A percentile compares a stretch with the other conserved stretches of the same genome.
These are phyloP conservation scores for Hesperia comma DNA, from an alignment of 2,888 invertebrate genomes.

Conservation along the genomic window DNA sequence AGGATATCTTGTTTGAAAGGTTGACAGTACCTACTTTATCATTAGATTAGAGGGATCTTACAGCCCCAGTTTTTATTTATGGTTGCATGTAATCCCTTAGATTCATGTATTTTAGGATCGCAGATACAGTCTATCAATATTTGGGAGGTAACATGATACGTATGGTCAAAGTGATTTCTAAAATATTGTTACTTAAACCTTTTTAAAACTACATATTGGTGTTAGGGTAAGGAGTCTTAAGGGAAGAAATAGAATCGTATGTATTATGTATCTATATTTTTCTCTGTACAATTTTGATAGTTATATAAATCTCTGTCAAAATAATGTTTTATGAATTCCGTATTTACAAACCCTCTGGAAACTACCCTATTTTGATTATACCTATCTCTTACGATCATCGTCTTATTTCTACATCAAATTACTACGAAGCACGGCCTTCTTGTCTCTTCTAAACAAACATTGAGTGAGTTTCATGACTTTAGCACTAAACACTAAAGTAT, in stretches of 20 bases:
- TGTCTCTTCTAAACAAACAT: neutral
- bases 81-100: slow-evolving; percentile 25
- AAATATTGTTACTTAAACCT: slow-evolving; percentile 16
- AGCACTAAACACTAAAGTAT: neutral
- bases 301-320: neutral
- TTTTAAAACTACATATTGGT: slow-evolving; percentile 26
- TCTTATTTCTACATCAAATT: neutral
- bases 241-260: neutral
- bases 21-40: slow-evolving; percentile 39
- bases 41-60: slow-evolving; percentile 39
- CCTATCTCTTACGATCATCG: neutral
- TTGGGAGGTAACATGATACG: slow-evolving; percentile 27
- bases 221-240: slow-evolving; percentile 22
- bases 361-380: neutral
- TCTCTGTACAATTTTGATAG: neutral
- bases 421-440: too few species aligned
- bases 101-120: slow-evolving; percentile 23
- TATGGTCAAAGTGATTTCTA: slow-evolving; percentile 19
- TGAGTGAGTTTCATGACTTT: neutral
- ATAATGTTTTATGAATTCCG: neutral
- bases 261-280: neutral
- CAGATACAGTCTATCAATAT: slow-evolving; percentile 4
- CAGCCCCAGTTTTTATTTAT: slow-evolving; percentile 9
- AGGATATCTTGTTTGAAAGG: slow-evolving; percentile 36
- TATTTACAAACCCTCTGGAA: neutral